Evolutionary conservation across 2,113 vertebrate species (phyloP).

Genomic region (Bambusicola thoracicus): DNA sequence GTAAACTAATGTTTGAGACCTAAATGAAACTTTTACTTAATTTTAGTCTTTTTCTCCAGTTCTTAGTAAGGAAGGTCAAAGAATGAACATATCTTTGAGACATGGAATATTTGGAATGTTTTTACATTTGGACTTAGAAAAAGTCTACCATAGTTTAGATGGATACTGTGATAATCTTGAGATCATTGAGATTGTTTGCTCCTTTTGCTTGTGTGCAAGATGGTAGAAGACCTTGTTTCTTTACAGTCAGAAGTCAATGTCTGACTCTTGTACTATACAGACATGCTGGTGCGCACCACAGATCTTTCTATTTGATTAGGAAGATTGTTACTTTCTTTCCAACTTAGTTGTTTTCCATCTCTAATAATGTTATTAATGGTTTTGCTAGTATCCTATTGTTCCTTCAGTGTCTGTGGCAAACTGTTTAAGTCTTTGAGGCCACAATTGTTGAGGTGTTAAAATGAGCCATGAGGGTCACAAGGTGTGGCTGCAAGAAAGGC

Average conservation of each 20-base stretch:
- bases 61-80: not conserved
- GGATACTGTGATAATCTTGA: not conserved
- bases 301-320: not conserved
- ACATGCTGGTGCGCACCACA: not conserved
- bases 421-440: not conserved
- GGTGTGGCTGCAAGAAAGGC: not conserved
- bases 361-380: not conserved
- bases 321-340: not conserved
- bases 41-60: not conserved
- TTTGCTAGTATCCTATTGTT: not conserved
- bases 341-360: not conserved
- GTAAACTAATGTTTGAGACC: not conserved
- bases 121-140: not conserved
- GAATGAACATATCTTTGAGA: not conserved
- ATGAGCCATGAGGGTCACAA: not conserved
- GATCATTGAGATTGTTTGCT: not conserved
- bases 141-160: not conserved
- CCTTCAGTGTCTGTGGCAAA: not conserved
- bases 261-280: not conserved
- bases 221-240: not conserved
- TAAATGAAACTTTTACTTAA: not conserved
- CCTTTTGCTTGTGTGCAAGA: not conserved
- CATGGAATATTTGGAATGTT: not conserved
- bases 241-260: not conserved
- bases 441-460: not conserved